Base-by-base conservation (phyloP, 2,888 invertebrate genomes). In the Orthosia cruda region DNA sequence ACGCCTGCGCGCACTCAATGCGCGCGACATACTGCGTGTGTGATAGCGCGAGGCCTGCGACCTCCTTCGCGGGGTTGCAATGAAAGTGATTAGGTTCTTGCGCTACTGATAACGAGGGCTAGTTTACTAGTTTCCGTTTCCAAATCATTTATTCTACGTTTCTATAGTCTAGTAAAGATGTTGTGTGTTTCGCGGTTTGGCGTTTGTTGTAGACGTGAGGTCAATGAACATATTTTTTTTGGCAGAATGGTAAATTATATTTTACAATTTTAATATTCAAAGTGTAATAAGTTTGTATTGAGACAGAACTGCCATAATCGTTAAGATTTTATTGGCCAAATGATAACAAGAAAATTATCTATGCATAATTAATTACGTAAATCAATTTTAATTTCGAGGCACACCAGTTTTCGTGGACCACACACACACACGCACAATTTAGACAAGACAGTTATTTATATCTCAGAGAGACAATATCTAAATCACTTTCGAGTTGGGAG, bases 31-130 rank as follows among this genome's bases (percentile, higher is more conserved):
- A 93, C 94, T 93, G 93, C 91, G 90, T 89, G 88, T 87, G 90
- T 93, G 95, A 94, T 94, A 94, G 91, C 91, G 91, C 88, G 84
- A 85, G 88, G 88, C 89, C 84, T 84, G 87, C 95, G 94, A 93
- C 95, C 95, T 93, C 93, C 93, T 91, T 92, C 88, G 91, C 95
- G 92, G 95, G 95, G 95, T 95, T 95, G 95, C 94, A 95, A 94
- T 93, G 95, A 95, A 95, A 95, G 95, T 95, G 96, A 96, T 95
- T 95, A 95, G 93, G 91, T 91, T 93, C 93, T 93, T 89, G 93
- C 93, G 92, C 94, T 91, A 92, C 94, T 95, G 96, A 96, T 96
- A 96, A 95, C 95, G 94, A 93, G 93, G 94, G 94, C 93, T 92
- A 86, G 89, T 80, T 80, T 83, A 78, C 55, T 76, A 69, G 85